Conservation (phyloP, 37 sponge, comb jelly and placozoan genomes). For the Mnemiopsis leidyi region DNA sequence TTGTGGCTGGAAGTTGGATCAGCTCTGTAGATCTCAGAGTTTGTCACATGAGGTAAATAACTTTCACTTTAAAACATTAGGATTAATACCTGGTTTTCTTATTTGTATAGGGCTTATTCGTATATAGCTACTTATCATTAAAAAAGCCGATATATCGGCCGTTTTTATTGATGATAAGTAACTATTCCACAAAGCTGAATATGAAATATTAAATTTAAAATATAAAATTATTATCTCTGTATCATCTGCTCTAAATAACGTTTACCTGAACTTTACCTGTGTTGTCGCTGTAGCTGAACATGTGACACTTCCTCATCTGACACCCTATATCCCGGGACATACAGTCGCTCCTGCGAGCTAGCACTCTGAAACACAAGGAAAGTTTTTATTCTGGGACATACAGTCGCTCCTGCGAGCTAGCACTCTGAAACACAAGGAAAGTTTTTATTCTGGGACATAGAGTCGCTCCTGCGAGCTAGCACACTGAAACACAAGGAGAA, state of each 20-base stretch:
- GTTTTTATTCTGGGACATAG: conserved; percentile 15
- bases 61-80: too few relatives aligned
- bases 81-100: too few relatives aligned
- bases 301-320: conserved; percentile 49
- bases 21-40: too few relatives aligned
- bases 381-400: conserved; percentile 31
- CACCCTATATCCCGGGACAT: background rate
- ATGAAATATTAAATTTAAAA: too few relatives aligned
- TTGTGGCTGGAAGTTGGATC: too few relatives aligned
- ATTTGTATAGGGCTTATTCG: too few relatives aligned
- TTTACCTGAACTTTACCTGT: too few relatives aligned
- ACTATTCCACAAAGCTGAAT: too few relatives aligned
- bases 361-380: conserved; percentile 43
- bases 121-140: too few relatives aligned
- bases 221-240: background rate
- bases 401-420: conserved; percentile 35
- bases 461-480: conserved; percentile 35
- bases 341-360: conserved; percentile 34
- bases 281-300: conserved; percentile 17
- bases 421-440: conserved; percentile 41
- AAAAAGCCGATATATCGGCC: too few relatives aligned
- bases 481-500: conserved; percentile 24
- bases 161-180: too few relatives aligned
- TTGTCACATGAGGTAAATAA: too few relatives aligned
- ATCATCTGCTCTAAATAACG: background rate